Evolutionary conservation across 2,888 invertebrate species (phyloP).

Genomic region (Lapara coniferarum): DNA sequence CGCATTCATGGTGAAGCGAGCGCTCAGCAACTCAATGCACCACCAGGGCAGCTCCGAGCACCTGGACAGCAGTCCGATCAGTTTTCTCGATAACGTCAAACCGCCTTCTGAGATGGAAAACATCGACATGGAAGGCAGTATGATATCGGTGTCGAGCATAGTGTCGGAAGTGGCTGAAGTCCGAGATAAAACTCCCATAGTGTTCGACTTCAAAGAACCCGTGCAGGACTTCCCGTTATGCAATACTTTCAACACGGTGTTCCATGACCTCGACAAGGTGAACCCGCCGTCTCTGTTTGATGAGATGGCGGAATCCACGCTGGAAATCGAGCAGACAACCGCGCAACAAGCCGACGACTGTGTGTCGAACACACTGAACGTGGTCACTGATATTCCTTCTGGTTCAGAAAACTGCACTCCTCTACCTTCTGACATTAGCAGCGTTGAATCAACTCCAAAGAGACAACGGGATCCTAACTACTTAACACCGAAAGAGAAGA

Average conservation of each 20-base stretch:
- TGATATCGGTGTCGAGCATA: slow-evolving; percentile 93
- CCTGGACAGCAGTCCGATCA: slow-evolving; percentile 82
- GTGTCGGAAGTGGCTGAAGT: slow-evolving; percentile 89
- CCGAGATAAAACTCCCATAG: slow-evolving; percentile 70
- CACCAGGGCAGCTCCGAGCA: slow-evolving; percentile 85
- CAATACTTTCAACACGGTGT: slow-evolving; percentile 67
- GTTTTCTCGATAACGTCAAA: slow-evolving; percentile 91
- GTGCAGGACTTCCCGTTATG: slow-evolving; percentile 76
- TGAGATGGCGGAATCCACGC: slow-evolving; percentile 86
- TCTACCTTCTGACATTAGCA: slow-evolving; percentile 88
- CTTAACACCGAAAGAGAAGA: slow-evolving; percentile 90
- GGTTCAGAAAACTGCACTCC: slow-evolving; percentile 85
- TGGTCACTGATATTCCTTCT: slow-evolving; percentile 82
- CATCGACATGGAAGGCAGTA: slow-evolving; percentile 91
- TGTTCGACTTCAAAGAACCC: slow-evolving; percentile 85
- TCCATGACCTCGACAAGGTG: slow-evolving; percentile 86
- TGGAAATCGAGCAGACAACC: slow-evolving; percentile 74
- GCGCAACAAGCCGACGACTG: slow-evolving; percentile 86
- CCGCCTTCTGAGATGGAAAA: slow-evolving; percentile 93
- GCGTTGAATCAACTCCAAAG: slow-evolving; percentile 90
- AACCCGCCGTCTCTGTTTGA: slow-evolving; percentile 89
- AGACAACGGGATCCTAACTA: slow-evolving; percentile 77
- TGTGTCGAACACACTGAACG: slow-evolving; percentile 81
- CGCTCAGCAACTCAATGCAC: slow-evolving; percentile 83
- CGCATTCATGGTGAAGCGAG: slow-evolving; percentile 88